Evolutionary conservation across 2,797 vertebrate species (phyloP), one percentile per base, ranked within the genome.

Genomic region (Microchirus variegatus): DNA sequence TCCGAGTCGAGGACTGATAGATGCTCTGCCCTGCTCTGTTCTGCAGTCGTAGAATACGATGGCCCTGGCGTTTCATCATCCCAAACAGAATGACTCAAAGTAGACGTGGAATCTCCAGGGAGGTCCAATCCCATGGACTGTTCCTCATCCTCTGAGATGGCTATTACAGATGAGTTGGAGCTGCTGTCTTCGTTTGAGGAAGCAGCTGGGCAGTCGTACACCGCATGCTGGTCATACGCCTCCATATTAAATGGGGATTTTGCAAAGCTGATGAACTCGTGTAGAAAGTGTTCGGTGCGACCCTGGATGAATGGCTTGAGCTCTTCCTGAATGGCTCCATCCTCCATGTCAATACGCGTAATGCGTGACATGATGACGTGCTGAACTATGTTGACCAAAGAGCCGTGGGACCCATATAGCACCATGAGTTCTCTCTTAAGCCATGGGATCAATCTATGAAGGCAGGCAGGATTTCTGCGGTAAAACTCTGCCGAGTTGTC

Each of bases 61-160:
- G 97, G 96, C 0, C 97, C 96, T 0, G 97, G 97, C 0, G 96
- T 98, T 90, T 99, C 97, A 69, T 98, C 97, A 47, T 99, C 97
- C 96, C 96, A 99, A 2, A 93, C 77, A 0, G 95, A 92, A 49
- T 95, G 94, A 56, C 92, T 91, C 22, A 91, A 79, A 67, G 77
- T 83, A 63, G 91, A 75, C 5, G 75, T 36, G 13, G 92, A 75
- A 18, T 78, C 81, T 62, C 71, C 90, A 10, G 62, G 70, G 9
- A 73, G 81, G 65, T 93, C 93, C 13, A 87, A 42, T 4, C 92
- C 92, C 17, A 81, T 75, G 1, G 76, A 70, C 63, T 84, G 83
- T 0, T 88, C 81, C 15, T 92, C 94, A 64, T 98, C 95, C 37
- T 96, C 96, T 49, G 97, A 98, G 69, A 97, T 95, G 2, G 95